Evolutionary conservation across 2,113 vertebrate species (phyloP).

Genomic region (Hydropotes inermis): DNA sequence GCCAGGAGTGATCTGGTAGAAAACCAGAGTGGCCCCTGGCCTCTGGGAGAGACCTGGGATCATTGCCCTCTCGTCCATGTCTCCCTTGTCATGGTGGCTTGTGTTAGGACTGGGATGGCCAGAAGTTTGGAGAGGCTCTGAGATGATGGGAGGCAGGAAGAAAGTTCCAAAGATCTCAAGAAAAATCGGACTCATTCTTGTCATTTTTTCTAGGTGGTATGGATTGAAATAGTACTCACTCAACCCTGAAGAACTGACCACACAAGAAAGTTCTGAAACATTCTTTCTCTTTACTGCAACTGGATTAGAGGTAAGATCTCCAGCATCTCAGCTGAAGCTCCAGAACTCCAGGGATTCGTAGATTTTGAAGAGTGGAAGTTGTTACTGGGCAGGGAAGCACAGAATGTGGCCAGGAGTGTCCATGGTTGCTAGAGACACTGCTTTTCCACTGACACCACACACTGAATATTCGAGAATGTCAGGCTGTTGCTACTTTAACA

Average conservation of each 20-base stretch:
- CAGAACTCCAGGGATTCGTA: not conserved
- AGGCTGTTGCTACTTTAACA: not conserved
- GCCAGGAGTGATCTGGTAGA: not conserved
- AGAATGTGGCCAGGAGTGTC: not conserved
- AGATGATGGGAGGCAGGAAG: not conserved
- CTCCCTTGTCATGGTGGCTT: not conserved
- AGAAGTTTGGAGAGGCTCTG: not conserved
- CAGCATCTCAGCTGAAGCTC: not conserved
- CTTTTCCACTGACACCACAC: not conserved
- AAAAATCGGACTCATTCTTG: not conserved
- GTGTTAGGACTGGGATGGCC: not conserved
- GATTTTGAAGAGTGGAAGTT: not conserved
- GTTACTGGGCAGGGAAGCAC: not conserved
- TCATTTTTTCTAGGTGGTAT: not conserved
- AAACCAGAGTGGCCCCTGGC: not conserved
- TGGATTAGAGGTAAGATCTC: not conserved
- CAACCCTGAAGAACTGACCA: not conserved
- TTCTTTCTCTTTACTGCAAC: not conserved
- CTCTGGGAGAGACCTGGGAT: not conserved
- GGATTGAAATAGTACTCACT: not conserved
- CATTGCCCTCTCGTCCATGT: not conserved
- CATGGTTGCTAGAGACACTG: not conserved
- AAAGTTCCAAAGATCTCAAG: not conserved
- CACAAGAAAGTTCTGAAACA: not conserved
- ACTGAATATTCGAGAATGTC: not conserved